Evolutionary conservation across 2,113 vertebrate genomes (phyloP).

Genomic region (Sporophila hypoxantha): DNA sequence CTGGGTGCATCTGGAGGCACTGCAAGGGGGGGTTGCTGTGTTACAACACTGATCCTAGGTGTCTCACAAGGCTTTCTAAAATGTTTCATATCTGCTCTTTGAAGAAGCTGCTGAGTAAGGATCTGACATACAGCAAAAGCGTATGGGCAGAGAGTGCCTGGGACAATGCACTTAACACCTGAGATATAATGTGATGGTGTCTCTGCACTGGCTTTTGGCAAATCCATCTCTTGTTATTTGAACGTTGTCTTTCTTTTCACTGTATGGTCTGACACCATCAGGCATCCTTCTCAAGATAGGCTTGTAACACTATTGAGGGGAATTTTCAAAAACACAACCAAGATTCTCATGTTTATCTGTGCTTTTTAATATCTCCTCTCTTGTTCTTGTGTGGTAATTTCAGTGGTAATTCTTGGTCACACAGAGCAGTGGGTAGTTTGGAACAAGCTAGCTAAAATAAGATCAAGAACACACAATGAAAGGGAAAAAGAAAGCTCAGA

Average conservation of each 20-base stretch:
- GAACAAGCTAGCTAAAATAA: neutral
- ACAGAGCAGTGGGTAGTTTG: neutral
- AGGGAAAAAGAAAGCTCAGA: neutral
- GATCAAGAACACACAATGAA: neutral
- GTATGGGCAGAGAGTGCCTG: fast-evolving
- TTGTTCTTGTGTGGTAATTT: neutral
- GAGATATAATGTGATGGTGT: neutral
- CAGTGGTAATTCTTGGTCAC: neutral
- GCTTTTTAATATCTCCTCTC: neutral
- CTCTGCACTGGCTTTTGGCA: neutral
- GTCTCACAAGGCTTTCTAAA: neutral
- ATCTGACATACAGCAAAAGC: neutral
- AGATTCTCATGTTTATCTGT: neutral
- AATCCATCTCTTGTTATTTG: neutral
- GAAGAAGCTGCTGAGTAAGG: neutral
- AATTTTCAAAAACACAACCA: neutral
- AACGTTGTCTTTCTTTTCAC: neutral
- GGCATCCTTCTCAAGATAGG: neutral
- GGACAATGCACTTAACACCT: neutral
- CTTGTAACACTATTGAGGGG: neutral
- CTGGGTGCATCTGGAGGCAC: neutral
- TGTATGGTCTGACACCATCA: neutral
- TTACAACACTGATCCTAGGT: neutral
- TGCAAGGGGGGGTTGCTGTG: neutral
- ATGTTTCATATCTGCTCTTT: neutral